Base-by-base conservation (phyloP, 2,113 vertebrate genomes). In the Callopanchax toddi region DNA sequence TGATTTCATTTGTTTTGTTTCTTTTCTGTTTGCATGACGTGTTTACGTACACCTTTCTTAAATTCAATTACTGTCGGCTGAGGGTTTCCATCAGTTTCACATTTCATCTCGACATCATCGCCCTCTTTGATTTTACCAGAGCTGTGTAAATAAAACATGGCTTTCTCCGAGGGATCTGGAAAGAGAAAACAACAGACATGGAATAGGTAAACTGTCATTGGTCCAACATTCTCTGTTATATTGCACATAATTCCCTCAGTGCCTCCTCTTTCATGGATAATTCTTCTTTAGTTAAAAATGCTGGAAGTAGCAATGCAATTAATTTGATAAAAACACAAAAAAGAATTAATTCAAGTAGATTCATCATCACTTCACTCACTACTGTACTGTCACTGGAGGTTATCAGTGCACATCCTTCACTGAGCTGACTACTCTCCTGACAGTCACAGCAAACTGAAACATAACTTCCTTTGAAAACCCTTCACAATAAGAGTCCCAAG, bases 61-160 rank as follows among this genome's bases (percentile, higher is more conserved):
- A 95, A 93, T 0, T 90, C 88, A 48, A 95, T 93, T 23, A 91
- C 87, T 20, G 11, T 4, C 0, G 92, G 92, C 51, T 85, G 91
- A 1, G 95, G 94, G 81, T 91, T 93, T 17, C 95, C 95, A 0
- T 97, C 95, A 0, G 93, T 94, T 57, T 71, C 71, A 54, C 95
- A 97, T 26, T 79, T 82, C 76, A 97, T 86, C 21, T 65, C 76
- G 5, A 97, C 92, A 0, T 66, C 51, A 13, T 97, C 95, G 0
- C 95, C 95, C 68, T 97, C 95, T 18, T 93, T 95, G 17, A 97
- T 85, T 2, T 86, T 84, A 3, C 17, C 15, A 0, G 68, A 36
- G 53, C 92, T 93, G 55, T 67, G 16, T 11, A 93, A 22, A 39
- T 60, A 46, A 74, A 97, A 95, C 4, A 82, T 81, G 1, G 93